These are phyloP conservation scores for Anastrepha obliqua DNA, from an alignment of 1,140 invertebrate genomes.

Conservation along the genomic window DNA sequence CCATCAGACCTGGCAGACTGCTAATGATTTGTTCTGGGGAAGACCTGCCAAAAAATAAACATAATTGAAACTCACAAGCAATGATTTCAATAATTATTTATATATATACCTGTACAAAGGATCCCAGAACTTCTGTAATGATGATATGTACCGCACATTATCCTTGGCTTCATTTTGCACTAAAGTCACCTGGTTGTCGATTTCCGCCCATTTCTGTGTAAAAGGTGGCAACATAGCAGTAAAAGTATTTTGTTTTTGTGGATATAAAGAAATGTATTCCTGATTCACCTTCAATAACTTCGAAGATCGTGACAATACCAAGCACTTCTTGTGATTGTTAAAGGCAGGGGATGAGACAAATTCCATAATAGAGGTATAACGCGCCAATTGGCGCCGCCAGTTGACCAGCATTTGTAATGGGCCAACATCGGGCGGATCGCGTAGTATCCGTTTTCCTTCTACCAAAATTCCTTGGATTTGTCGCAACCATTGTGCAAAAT, in stretches of 20 bases:
- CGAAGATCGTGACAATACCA: constrained; percentile 82
- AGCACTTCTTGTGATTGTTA: constrained; percentile 80
- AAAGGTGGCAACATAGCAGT: not conserved
- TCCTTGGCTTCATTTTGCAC: constrained; percentile 89
- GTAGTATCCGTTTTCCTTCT: constrained; percentile 81
- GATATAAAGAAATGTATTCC: not conserved
- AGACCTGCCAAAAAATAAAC: constrained; percentile 72
- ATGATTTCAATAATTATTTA: not conserved
- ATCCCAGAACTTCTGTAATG: constrained; percentile 89
- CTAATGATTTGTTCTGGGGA: constrained; percentile 82
- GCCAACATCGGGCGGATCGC: constrained; percentile 87
- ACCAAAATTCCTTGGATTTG: constrained; percentile 73
- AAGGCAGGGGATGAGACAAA: constrained; percentile 82
- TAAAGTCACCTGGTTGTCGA: constrained; percentile 83
- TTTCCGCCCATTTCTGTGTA: constrained; percentile 84
- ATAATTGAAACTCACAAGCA: not conserved
- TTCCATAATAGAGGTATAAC: constrained; percentile 87
- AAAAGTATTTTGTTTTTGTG: not conserved
- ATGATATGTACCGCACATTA: constrained; percentile 91
- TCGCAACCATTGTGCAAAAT: constrained; percentile 65
- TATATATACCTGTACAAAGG: constrained; percentile 81
- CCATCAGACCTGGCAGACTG: constrained; percentile 82
- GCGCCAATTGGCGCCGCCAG: constrained; percentile 86
- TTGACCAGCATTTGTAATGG: constrained; percentile 87
- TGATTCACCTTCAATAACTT: constrained; percentile 80